phyloP scores from a whole-genome alignment of 1,140 invertebrate genomes.

The Halesus radiatus region DNA sequence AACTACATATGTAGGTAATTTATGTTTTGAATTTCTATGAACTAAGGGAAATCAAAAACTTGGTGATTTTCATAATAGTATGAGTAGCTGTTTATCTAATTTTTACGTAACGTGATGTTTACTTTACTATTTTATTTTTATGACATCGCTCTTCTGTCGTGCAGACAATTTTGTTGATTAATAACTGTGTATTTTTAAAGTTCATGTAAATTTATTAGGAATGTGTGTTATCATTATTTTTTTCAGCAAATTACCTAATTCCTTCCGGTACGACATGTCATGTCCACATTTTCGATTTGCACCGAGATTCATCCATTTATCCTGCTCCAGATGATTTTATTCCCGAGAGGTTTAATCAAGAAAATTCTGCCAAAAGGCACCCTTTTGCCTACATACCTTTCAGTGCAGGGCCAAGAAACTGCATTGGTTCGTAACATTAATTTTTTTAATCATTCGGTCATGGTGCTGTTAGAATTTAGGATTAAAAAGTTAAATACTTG shows the following conservation, averaged over 20 bases:
- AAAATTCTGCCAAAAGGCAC: constrained; percentile 52
- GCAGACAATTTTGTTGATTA: background rate
- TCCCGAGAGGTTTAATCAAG: constrained; percentile 50
- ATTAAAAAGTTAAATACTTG: background rate
- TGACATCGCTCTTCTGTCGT: background rate
- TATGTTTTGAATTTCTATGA: no score
- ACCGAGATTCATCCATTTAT: constrained; percentile 41
- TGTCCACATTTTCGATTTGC: constrained; percentile 49
- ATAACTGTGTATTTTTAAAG: background rate
- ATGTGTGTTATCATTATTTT: background rate
- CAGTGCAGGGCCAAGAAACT: constrained; percentile 56
- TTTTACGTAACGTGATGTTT: background rate
- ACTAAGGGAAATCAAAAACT: background rate
- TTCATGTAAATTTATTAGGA: background rate
- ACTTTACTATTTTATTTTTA: no score
- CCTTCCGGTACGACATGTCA: constrained; percentile 42
- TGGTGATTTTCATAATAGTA: background rate
- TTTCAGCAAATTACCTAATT: constrained; percentile 46
- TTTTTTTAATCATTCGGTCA: background rate
- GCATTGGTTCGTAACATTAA: constrained; percentile 49
- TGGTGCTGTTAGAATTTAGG: background rate
- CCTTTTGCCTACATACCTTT: constrained; percentile 57
- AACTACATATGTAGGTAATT: no score
- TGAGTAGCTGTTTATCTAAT: background rate
- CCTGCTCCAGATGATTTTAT: constrained; percentile 50